Evolutionary conservation across 2,797 vertebrate species (phyloP), one percentile per base, ranked within the genome.

Genomic region (Acanthurus leucopareius): DNA sequence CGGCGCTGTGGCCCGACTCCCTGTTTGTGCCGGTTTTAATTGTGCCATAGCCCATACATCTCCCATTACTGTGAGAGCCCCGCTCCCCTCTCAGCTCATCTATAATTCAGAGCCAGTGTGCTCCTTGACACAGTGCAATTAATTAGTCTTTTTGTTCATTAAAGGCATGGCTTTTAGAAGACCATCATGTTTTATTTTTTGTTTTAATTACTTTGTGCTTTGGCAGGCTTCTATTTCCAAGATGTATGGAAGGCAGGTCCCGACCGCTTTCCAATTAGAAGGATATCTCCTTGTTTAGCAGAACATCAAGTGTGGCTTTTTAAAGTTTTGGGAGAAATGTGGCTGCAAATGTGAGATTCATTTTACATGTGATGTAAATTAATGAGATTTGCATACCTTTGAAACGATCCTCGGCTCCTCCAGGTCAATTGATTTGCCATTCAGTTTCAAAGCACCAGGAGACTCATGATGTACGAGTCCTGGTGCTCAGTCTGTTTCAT

Each of bases 121-220:
- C 85, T 92, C 87, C 77, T 82, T 93, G 89, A 91, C 87, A 91
- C 84, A 84, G 67, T 44, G 74, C 87, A 90, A 90, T 94, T 94
- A 94, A 93, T 94, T 93, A 91, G 86, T 91, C 83, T 86, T 92
- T 95, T 93, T 93, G 89, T 93, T 93, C 84, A 93, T 93, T 94
- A 92, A 92, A 89, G 78, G 80, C 82, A 67, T 47, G 68, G 74
- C 88, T 90, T 92, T 90, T 87, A 90, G 83, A 89, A 91, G 91
- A 90, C 79, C 82, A 83, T 90, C 91, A 89, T 91, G 91, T 90
- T 92, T 93, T 91, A 88, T 91, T 94, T 94, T 91, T 75, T 32
- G 61, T 79, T 92, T 92, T 92, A 93, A 94, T 94, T 87, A 93
- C 83, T 84, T 81, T 83, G 73, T 61, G 54, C 82, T 82, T 83